Evolutionary conservation across 1,140 invertebrate genomes (phyloP), one percentile per base, ranked within the genome.

Genomic region (Globodera rostochiensis): DNA sequence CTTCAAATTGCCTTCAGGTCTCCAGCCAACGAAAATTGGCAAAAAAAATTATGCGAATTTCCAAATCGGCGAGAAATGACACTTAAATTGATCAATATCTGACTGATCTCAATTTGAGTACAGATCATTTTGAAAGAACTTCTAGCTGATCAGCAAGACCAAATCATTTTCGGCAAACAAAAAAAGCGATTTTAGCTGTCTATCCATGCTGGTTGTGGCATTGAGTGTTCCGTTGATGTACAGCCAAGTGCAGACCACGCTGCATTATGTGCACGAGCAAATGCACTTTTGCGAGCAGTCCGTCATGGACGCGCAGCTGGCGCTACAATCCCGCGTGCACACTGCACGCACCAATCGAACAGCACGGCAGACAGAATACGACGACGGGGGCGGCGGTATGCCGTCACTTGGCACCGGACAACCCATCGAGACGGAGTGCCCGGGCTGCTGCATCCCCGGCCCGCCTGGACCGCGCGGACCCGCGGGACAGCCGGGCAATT

Each of bases 1-100:
- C 71, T 90, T 74, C 88, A 89, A 81, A 90, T 89, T 75, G 80
- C 76, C 60, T 88, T 87, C 87, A 87, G 85, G 85, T 86, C 36
- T 36, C 36, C 36, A 36, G 36, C 36, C 36, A 36, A 36, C 25
- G 2, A 36, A 36, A 36, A 36, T 36, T 36, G 25, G 0, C 25
- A 36, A 36, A 36, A 36, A 36, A 36, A 36, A 1, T 36, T 36
- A 36, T 36, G 36, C 36, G 36, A 36, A 36, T 36, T 36, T 36
- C 36, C 36, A 36, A 36, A 36, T 36, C 2, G 36, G 36, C 36
- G 36, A 36, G 36, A 36, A 36, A 36, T 1, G 2, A 36, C 36
- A 2, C 2, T 36, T 36, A 36, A 36, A 36, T 36, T 36, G 36
- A 36, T 36, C 36, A 36, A 36, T 36, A 36, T 36, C 36, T 36